Percentiles rank a stretch among this genome's conserved stretches.
Evolutionary conservation across 2,888 invertebrate species (phyloP).

Genomic region (Girardia tigrina): DNA sequence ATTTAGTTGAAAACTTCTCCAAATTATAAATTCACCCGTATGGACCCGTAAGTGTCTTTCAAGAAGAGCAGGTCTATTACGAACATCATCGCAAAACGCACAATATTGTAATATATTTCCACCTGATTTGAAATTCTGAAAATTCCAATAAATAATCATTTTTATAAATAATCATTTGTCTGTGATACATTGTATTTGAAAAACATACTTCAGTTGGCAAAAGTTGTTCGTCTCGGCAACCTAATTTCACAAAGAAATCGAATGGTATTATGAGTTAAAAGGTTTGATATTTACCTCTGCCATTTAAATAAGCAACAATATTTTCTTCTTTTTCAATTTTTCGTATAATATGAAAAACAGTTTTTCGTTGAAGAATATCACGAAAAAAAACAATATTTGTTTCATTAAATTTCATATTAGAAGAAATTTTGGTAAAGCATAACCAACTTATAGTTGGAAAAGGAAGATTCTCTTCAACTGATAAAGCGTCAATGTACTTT

Average conservation of each 20-base stretch:
- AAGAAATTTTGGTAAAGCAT: background rate
- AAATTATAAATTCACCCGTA: background rate
- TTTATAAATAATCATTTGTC: too few species aligned
- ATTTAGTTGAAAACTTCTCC: too few species aligned
- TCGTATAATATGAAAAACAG: background rate
- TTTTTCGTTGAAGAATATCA: background rate
- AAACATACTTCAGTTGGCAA: too few species aligned
- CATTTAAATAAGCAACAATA: background rate
- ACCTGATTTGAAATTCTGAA: background rate
- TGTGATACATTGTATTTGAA: too few species aligned
- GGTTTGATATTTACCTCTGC: too few species aligned
- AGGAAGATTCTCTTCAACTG: background rate
- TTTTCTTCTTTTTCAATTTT: background rate
- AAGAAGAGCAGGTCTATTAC: background rate
- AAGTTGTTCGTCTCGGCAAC: too few species aligned
- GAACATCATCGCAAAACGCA: conserved; percentile 10
- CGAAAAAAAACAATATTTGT: background rate
- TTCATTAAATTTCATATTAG: background rate
- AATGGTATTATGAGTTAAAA: too few species aligned
- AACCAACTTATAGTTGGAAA: background rate
- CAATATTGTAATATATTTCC: background rate
- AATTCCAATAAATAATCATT: too few species aligned
- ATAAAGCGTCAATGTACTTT: background rate
- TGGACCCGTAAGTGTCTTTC: background rate
- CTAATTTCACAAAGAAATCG: too few species aligned